These are phyloP conservation scores for Bursaphelenchus mucronatus DNA, from an alignment of 1,140 invertebrate species.

Conservation along the genomic window DNA sequence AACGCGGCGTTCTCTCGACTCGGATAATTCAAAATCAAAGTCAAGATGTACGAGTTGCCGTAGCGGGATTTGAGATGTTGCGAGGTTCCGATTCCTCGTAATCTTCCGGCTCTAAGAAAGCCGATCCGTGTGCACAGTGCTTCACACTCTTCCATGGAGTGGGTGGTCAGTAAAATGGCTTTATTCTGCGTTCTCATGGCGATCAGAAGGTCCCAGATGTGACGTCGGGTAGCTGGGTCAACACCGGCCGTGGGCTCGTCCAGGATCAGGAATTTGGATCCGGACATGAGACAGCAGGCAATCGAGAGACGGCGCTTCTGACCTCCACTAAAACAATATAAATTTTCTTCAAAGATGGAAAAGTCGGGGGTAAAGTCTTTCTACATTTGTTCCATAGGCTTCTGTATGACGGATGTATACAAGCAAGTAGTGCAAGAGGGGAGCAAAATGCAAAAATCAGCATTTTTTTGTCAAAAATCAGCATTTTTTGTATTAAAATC, in stretches of 20 bases:
- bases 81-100: constrained; percentile 71
- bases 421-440: no score
- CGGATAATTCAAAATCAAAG: constrained; percentile 1
- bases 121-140: constrained; percentile 76
- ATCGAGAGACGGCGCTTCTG: constrained; percentile 70
- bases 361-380: no score
- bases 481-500: no score
- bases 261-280: constrained; percentile 83
- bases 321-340: constrained; percentile 11
- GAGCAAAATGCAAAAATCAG: no score
- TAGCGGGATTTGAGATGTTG: constrained; percentile 67
- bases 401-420: no score
- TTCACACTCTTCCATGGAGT: constrained; percentile 76
- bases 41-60: constrained; percentile 17
- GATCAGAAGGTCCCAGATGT: constrained; percentile 27
- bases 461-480: no score
- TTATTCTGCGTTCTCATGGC: constrained; percentile 13
- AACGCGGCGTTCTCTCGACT: not conserved
- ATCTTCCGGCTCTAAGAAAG: constrained; percentile 78
- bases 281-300: constrained; percentile 83
- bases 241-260: constrained; percentile 75
- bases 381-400: no score
- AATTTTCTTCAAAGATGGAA: not conserved
- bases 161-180: constrained; percentile 30
- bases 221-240: constrained; percentile 59